Evolutionary conservation across 1,140 invertebrate genomes (phyloP), one percentile per base, ranked within the genome.

Genomic region (Ceratina australensis): DNA sequence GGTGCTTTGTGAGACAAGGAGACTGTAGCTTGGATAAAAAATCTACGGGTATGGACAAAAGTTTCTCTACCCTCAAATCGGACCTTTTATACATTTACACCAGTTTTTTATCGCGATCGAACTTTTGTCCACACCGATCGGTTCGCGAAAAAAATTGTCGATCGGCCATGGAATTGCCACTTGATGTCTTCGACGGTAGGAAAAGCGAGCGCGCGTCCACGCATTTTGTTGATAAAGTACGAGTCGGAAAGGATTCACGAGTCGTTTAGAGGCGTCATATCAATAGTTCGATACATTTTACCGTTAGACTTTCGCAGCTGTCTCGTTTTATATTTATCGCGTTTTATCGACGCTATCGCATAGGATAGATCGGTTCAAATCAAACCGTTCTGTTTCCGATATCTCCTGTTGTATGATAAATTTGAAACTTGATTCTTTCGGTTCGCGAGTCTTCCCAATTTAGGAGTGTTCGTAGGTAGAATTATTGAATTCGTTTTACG

Each of bases 11-110:
- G 49, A 78, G 52, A 63, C 50, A 15, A 54, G 54, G 52, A 66
- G 28, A 26, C 64, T 69, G 73, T 77, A 69, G 47, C 56, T 78
- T 71, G 56, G 18, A 56, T 68, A 73, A 63, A 72, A 57, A 52
- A 54, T 54, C 16, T 16, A 57, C 3, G 50, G 72, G 64, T 81
- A 69, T 80, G 79, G 81, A 86, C 77, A 83, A 87, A 85, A 87
- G 78, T 87, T 79, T 72, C 18, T 71, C 66, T 18, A 78, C 66
- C 69, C 61, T 79, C 49, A 60, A 77, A 54, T 81, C 67, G 75
- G 78, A 82, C 80, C 65, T 91, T 90, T 90, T 89, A 88, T 89
- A 91, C 84, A 88, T 90, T 90, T 90, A 86, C 87, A 89, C 82
- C 33, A 75, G 33, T 88, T 89, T 89, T 84, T 63, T 86, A 88